A percentile compares a stretch with the other conserved stretches of the same genome.
phyloP scores from a whole-genome alignment of 2,888 invertebrate species.

The Oscheius sp. region DNA sequence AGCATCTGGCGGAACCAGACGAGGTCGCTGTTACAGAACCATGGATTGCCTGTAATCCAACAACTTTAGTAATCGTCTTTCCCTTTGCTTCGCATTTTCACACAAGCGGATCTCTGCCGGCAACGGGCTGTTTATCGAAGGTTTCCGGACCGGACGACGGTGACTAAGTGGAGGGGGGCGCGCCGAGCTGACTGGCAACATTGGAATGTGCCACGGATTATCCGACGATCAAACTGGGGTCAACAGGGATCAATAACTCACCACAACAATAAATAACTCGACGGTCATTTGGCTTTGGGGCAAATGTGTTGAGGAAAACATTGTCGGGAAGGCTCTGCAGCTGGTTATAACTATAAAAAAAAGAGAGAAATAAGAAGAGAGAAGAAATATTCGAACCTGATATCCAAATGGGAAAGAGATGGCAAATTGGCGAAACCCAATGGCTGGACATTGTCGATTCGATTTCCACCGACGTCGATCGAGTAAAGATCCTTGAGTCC shows the following conservation, averaged over 20 bases:
- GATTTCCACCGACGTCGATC: conserved; percentile 72
- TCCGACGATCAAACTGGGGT: neutral
- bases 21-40: conserved; percentile 71
- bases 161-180: conserved; percentile 32
- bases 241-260: conserved; percentile 39
- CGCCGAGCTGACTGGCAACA: conserved; percentile 28
- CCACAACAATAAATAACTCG: conserved; percentile 72
- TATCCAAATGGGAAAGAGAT: conserved; percentile 70
- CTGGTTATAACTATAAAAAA: conserved; percentile 68
- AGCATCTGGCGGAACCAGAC: conserved; percentile 72
- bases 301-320: conserved; percentile 68
- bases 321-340: conserved; percentile 68
- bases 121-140: conserved; percentile 21
- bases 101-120: conserved; percentile 26
- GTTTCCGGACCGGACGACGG: conserved; percentile 29
- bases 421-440: conserved; percentile 72
- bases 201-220: conserved; percentile 24
- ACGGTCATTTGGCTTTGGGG: conserved; percentile 67
- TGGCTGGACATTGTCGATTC: conserved; percentile 68
- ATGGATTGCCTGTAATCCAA: conserved; percentile 69
- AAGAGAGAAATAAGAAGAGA: neutral
- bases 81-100: neutral
- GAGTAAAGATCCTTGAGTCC: conserved; percentile 71
- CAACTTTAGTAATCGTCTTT: neutral
- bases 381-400: conserved; percentile 66